A percentile compares a stretch with the other conserved stretches of the same genome.
Conservation (phyloP, 2,888 invertebrate genomes). For the Cecidostiba fungosa region DNA sequence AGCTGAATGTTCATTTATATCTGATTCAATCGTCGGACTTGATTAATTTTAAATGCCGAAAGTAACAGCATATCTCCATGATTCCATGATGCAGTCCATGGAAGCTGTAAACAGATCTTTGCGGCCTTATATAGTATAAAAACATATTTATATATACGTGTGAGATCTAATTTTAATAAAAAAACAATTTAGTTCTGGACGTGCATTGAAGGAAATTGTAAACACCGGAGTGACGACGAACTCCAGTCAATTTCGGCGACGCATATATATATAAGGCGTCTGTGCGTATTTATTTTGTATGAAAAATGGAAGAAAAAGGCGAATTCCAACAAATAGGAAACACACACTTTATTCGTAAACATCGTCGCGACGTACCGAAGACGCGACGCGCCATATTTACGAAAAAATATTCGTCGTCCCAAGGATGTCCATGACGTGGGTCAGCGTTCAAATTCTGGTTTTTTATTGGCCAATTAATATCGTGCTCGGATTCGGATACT, state of each 20-base stretch:
- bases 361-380: slow-evolving; percentile 25
- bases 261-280: neutral
- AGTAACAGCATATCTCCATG: neutral
- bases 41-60: neutral
- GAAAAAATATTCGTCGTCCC: slow-evolving; percentile 44
- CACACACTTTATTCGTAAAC: slow-evolving; percentile 35
- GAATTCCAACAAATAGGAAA: neutral
- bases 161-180: slow-evolving; percentile 38
- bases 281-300: neutral
- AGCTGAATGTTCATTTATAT: neutral
- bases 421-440: slow-evolving; percentile 64
- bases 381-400: slow-evolving; percentile 45
- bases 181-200: neutral
- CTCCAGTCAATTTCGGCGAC: neutral
- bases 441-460: slow-evolving; percentile 50
- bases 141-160: neutral
- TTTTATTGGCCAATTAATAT: slow-evolving; percentile 52
- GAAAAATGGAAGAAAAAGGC: slow-evolving; percentile 25
- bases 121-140: neutral
- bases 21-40: neutral
- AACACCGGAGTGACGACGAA: slow-evolving; percentile 15
- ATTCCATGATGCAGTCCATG: neutral
- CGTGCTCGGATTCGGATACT: neutral
- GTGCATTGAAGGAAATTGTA: slow-evolving; percentile 29
- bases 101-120: neutral